phyloP scores from a whole-genome alignment of 1,140 invertebrate species.

The Camponotus pennsylvanicus region DNA sequence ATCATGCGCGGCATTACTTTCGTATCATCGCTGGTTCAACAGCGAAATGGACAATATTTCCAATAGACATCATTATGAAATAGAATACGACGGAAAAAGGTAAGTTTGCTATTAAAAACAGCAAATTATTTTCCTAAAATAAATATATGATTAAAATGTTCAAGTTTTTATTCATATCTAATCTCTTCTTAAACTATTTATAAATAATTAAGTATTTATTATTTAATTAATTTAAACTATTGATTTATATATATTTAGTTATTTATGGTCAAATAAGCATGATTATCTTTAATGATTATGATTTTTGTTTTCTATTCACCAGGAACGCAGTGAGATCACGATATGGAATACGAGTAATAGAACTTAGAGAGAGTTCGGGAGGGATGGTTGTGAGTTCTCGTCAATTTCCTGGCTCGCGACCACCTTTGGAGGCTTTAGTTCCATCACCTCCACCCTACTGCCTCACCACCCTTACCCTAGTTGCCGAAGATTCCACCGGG shows the following conservation, averaged over 20 bases:
- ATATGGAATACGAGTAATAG: constrained; percentile 87
- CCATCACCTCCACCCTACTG: constrained; percentile 80
- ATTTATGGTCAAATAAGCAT: background rate
- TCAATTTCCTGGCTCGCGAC: constrained; percentile 82
- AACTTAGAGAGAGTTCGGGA: constrained; percentile 85
- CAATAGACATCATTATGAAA: constrained; percentile 72
- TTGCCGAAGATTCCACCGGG: constrained; percentile 85
- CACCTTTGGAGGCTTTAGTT: constrained; percentile 82
- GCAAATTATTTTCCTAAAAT: background rate
- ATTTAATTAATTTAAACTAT: background rate
- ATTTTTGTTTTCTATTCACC: background rate
- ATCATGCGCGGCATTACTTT: constrained; percentile 82
- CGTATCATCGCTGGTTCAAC: constrained; percentile 85
- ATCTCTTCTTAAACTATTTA: constrained; percentile 1
- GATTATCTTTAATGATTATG: background rate
- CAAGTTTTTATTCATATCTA: background rate
- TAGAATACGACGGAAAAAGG: constrained; percentile 84
- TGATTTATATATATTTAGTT: constrained; percentile 8
- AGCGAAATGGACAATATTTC: constrained; percentile 77
- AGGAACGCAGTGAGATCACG: constrained; percentile 87
- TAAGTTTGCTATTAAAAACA: constrained; percentile 51
- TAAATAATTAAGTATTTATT: background rate
- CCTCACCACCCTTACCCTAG: constrained; percentile 78
- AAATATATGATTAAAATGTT: no score
- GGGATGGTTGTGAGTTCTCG: constrained; percentile 83